Evolutionary conservation across 2,888 invertebrate species (phyloP).

Genomic region (Xylota segnis): DNA sequence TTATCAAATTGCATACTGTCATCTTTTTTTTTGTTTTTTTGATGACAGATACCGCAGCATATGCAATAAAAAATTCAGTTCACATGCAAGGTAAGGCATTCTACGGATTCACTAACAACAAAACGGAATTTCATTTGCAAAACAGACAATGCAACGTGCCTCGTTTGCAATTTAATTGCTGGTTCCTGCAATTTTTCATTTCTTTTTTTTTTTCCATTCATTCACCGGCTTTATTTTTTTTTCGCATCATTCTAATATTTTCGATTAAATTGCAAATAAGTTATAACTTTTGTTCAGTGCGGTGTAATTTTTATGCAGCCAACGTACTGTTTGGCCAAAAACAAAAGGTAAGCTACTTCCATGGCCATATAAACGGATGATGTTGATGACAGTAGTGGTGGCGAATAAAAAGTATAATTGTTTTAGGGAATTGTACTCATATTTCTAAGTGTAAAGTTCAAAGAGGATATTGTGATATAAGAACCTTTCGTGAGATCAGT

Average conservation of each 20-base stretch:
- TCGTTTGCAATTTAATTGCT: conserved; percentile 73
- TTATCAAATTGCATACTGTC: conserved; percentile 70
- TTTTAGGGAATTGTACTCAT: not conserved
- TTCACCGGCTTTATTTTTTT: not conserved
- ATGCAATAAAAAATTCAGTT: conserved; percentile 64
- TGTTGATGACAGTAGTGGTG: conserved; percentile 17
- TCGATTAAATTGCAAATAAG: conserved; percentile 55
- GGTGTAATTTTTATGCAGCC: conserved; percentile 41
- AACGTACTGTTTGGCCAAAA: conserved; percentile 23
- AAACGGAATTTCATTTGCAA: conserved; percentile 12
- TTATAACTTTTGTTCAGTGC: conserved; percentile 38
- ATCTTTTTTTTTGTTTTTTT: conserved; percentile 34
- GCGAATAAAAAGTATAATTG: conserved; percentile 7
- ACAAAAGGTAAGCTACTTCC: not conserved
- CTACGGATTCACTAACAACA: conserved; percentile 41
- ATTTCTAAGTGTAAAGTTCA: not conserved
- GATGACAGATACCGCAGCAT: conserved; percentile 24
- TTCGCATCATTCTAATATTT: conserved; percentile 58
- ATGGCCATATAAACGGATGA: conserved; percentile 10
- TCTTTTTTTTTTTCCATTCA: conserved; percentile 23
- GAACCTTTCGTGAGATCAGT: too few species aligned
- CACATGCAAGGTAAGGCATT: conserved; percentile 66
- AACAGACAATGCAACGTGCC: conserved; percentile 60
- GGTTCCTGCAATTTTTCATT: conserved; percentile 70
- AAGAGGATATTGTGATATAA: not conserved